A percentile compares a stretch with the other conserved stretches of the same genome.
Evolutionary conservation across 2,888 invertebrate genomes (phyloP).

Genomic region (Neoitamus cyanurus): DNA sequence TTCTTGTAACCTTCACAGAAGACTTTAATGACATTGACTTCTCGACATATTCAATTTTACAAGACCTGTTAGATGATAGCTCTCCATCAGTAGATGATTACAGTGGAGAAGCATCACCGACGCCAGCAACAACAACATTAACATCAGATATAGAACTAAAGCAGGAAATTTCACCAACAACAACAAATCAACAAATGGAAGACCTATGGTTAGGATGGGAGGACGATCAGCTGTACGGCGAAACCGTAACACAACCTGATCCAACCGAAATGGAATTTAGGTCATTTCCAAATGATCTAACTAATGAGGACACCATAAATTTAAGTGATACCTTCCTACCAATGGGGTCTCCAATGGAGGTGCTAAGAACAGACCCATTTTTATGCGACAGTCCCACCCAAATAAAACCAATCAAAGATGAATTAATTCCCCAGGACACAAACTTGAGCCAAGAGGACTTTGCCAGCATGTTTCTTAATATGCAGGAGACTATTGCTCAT

Average conservation of each 20-base stretch:
- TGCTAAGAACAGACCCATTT: not conserved
- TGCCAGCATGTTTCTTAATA: not conserved
- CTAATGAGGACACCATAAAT: not conserved
- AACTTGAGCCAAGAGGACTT: not conserved
- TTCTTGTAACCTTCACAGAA: not conserved
- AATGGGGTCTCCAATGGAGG: not conserved
- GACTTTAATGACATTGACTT: conserved; percentile 24
- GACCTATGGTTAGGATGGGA: not conserved
- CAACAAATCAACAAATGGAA: conserved; percentile 23
- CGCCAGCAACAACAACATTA: not conserved
- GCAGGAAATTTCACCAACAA: not conserved
- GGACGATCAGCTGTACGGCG: not conserved
- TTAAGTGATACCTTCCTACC: not conserved
- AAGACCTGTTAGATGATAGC: not conserved
- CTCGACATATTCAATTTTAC: conserved; percentile 2
- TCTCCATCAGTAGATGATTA: not conserved
- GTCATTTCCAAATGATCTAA: not conserved
- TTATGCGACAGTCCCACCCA: not conserved
- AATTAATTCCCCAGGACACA: not conserved
- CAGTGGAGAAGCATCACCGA: not conserved
- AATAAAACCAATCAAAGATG: not conserved
- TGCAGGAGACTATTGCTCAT: not conserved
- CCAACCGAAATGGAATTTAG: not conserved
- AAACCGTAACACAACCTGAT: not conserved
- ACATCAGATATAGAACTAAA: not conserved